Evolutionary conservation across 1,140 invertebrate species (phyloP).

Genomic region (Pogonomyrmex californicus): DNA sequence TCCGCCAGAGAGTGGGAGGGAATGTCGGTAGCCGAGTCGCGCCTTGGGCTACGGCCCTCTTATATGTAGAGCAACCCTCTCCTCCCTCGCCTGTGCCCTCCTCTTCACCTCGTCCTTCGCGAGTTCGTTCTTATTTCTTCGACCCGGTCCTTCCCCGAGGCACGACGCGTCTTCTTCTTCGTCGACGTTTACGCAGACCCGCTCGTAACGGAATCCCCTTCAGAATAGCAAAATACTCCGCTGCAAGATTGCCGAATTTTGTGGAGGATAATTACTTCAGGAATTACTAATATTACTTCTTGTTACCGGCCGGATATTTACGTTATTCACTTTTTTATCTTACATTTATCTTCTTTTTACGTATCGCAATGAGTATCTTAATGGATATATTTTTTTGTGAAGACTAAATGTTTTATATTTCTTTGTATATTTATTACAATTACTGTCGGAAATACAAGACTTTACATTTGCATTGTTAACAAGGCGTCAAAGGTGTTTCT

Average conservation of each 20-base stretch:
- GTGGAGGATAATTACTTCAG: background rate
- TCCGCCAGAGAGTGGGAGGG: conserved; percentile 52
- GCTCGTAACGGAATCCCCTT: conserved; percentile 63
- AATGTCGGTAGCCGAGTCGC: conserved; percentile 76
- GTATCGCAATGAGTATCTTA: background rate
- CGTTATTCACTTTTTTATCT: background rate
- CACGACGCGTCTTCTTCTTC: conserved; percentile 29
- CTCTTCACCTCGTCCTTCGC: conserved; percentile 14
- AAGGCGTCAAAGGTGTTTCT: background rate
- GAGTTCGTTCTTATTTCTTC: conserved; percentile 52
- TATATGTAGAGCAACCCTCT: conserved; percentile 77
- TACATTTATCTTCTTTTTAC: background rate
- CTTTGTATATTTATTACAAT: background rate
- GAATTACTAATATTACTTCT: background rate
- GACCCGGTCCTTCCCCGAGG: conserved; percentile 66
- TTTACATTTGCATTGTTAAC: background rate
- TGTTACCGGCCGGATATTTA: background rate
- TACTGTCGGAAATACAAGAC: background rate
- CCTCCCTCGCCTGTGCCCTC: conserved; percentile 17
- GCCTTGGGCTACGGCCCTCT: conserved; percentile 76
- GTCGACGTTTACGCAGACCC: conserved; percentile 12
- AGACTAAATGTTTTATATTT: too few species aligned
- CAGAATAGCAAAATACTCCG: conserved; percentile 49
- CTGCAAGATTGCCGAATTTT: background rate
- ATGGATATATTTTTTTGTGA: too few species aligned